Conservation (phyloP, 2,113 vertebrate genomes). For the Gymnocephalus cernua region DNA sequence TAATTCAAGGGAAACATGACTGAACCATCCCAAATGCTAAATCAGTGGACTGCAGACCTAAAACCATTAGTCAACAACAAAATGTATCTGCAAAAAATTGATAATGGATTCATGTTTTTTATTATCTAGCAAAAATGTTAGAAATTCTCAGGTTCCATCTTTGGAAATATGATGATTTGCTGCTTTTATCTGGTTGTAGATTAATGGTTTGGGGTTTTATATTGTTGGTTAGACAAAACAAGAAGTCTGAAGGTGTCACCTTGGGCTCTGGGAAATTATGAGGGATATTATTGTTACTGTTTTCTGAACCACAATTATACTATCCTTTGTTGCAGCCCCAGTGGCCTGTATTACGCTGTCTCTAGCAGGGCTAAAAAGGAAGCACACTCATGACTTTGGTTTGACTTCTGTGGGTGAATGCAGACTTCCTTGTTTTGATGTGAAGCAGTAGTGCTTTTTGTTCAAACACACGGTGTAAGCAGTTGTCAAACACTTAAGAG, state of each 20-base stretch:
- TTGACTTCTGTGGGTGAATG: not conserved
- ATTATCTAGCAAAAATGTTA: not conserved
- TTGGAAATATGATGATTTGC: not conserved
- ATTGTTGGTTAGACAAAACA: not conserved
- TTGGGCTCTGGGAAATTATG: not conserved
- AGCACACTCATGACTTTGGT: not conserved
- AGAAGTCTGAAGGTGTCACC: not conserved
- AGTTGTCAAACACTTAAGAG: constrained; percentile 5
- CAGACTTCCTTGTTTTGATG: constrained; percentile 8
- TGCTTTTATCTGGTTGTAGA: not conserved
- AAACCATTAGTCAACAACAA: not conserved
- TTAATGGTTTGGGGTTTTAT: not conserved
- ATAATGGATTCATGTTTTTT: not conserved
- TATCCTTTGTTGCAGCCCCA: not conserved
- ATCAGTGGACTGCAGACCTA: not conserved
- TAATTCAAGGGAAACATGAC: not conserved
- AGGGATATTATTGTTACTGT: not conserved
- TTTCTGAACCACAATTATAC: not conserved
- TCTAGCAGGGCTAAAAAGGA: not conserved
- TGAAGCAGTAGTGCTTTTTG: not conserved
- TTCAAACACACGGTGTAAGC: constrained; percentile 9
- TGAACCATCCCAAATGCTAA: not conserved
- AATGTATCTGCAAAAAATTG: not conserved
- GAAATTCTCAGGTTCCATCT: not conserved
- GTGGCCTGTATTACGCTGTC: not conserved